Percentiles rank a stretch among this genome's conserved stretches.
Conservation (phyloP, 1,140 invertebrate genomes). For the Neelides sp. region DNA sequence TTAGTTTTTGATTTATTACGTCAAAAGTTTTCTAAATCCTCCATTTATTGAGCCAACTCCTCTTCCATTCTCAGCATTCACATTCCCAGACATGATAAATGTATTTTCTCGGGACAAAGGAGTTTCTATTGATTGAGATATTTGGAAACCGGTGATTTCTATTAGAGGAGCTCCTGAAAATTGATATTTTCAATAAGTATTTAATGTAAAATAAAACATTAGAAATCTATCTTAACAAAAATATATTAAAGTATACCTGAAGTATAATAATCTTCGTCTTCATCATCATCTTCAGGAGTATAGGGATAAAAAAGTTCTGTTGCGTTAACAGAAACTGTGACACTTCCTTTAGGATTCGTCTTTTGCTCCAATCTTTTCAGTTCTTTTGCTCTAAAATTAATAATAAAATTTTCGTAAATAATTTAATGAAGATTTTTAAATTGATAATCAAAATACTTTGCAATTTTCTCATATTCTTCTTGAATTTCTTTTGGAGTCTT, state of each 20-base stretch:
- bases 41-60: slow-evolving; percentile 45
- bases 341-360: slow-evolving; percentile 73
- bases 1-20: too few relatives aligned
- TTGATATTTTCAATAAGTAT: slow-evolving; percentile 2
- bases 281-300: slow-evolving; percentile 50
- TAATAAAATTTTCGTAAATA: slow-evolving; percentile 3
- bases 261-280: slow-evolving; percentile 41
- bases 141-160: slow-evolving; percentile 80
- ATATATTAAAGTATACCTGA: slow-evolving; percentile 12
- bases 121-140: slow-evolving; percentile 83
- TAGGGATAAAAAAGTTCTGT: slow-evolving; percentile 72
- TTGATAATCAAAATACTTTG: slow-evolving; percentile 36
- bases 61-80: slow-evolving; percentile 75
- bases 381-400: slow-evolving; percentile 50
- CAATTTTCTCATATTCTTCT: slow-evolving; percentile 81
- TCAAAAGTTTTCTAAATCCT: slow-evolving; percentile 15
- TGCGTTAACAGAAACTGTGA: slow-evolving; percentile 79
- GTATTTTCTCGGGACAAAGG: slow-evolving; percentile 75
- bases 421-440: background rate
- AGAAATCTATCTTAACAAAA: background rate
- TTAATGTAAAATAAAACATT: background rate
- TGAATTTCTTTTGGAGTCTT: slow-evolving; percentile 85
- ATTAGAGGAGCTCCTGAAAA: slow-evolving; percentile 47
- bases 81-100: slow-evolving; percentile 59
- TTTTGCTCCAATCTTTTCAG: slow-evolving; percentile 60